Evolutionary conservation across 2,113 vertebrate genomes (phyloP), one percentile per base, ranked within the genome.

Genomic region (Calypte anna): DNA sequence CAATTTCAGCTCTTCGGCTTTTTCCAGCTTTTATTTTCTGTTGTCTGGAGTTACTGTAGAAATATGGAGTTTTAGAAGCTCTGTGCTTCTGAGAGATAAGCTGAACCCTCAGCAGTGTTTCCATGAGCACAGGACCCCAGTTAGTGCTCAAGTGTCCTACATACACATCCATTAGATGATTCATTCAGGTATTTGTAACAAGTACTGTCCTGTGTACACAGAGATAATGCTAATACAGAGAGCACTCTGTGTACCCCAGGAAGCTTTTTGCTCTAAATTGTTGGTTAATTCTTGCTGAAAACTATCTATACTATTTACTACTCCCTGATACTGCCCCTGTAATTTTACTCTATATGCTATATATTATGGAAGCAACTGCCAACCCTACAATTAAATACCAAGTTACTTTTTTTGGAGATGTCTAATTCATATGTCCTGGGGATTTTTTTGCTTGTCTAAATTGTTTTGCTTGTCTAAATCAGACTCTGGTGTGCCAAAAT

Each of bases 21-120:
- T 93, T 88, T 53, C 82, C n/a, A 61, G 53, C 33, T 77, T 93
- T 83, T 80, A 27, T 80, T 92, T 95, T 54, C 72, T 2, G 0
- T 58, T 63, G 61, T 78, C 57, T 55, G 61, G 85, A 86, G 62
- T n/a, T 75, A 72, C 40, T 78, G 30, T 40, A 81, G 86, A 83
- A 93, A 83, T 90, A 77, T 0, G 2, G 75, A 91, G 51, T 59
- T 94, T 83, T 16, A 62, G 94, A 70, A 90, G 73, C 88, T 95
- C 95, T 72, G 79, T 96, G 93, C 82, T 86, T 78, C 27, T 55
- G 55, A 67, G 82, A 93, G 93, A 94, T 95, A 95, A 97, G 90
- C 79, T 63, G 82, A 50, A 63, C 78, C 86, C 85, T 91, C 53
- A 0, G 61, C 90, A 91, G 64, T 43, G 57, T 83, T 95, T 94